A percentile compares a stretch with the other conserved stretches of the same genome.
These are phyloP conservation scores for Parasteatoda tepidariorum DNA, from an alignment of 1,140 invertebrate species.

Conservation along the genomic window DNA sequence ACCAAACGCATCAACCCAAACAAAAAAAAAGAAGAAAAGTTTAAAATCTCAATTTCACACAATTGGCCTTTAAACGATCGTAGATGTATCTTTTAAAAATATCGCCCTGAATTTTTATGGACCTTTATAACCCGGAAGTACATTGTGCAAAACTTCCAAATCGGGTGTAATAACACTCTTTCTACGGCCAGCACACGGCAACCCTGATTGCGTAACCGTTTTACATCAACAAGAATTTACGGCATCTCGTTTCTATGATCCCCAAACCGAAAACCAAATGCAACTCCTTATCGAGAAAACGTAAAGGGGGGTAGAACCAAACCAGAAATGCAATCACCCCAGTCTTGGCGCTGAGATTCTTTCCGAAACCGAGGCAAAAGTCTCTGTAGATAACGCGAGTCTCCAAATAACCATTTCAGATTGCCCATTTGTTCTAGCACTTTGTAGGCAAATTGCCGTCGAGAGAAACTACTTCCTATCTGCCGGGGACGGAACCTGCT, in stretches of 20 bases:
- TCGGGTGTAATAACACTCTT: neutral
- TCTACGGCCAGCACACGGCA: neutral
- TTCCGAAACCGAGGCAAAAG: neutral
- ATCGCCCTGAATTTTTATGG: neutral
- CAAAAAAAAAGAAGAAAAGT: too few relatives aligned
- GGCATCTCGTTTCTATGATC: neutral
- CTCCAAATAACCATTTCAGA: constrained; percentile 44
- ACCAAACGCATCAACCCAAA: too few relatives aligned
- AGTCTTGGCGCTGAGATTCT: neutral
- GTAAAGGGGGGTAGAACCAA: neutral
- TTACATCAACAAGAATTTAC: neutral
- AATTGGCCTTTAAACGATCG: too few relatives aligned
- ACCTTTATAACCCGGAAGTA: neutral
- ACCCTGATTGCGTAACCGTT: neutral
- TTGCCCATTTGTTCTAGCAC: constrained; percentile 45
- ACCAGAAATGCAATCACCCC: neutral
- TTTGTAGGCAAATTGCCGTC: constrained; percentile 53
- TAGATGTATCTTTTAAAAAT: too few relatives aligned
- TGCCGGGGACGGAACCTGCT: neutral
- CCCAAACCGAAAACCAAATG: neutral
- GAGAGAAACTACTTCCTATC: constrained; percentile 49
- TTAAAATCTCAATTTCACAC: too few relatives aligned
- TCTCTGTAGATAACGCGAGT: neutral
- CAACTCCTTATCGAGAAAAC: neutral
- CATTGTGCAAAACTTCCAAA: neutral